Conservation (phyloP, 2,888 invertebrate species). For the Panzeria rudis region DNA sequence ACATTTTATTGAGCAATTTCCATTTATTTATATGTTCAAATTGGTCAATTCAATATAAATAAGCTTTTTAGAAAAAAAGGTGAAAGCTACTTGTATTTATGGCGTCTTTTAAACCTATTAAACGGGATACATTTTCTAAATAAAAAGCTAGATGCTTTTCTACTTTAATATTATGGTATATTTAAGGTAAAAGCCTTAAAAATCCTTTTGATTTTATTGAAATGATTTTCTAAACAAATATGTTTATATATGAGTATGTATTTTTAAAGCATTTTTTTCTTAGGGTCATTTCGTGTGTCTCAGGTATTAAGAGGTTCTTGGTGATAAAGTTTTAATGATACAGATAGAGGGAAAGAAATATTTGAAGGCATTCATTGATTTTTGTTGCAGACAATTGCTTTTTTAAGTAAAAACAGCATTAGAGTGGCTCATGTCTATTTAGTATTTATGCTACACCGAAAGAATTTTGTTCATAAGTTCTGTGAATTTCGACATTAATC, state of each 20-base stretch:
- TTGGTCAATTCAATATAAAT: constrained; percentile 56
- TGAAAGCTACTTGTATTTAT: neutral
- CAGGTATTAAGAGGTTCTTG: neutral
- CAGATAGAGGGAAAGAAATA: too few species aligned
- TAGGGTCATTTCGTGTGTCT: neutral
- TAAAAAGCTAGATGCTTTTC: neutral
- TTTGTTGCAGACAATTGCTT: too few species aligned
- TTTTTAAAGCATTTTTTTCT: neutral
- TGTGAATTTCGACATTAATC: too few species aligned
- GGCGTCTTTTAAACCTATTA: constrained; percentile 28
- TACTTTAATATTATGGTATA: neutral
- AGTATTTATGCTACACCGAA: too few species aligned
- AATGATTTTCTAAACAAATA: neutral
- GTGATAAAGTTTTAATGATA: neutral
- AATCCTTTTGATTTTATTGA: neutral
- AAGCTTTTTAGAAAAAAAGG: constrained; percentile 28
- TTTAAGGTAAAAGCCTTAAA: neutral
- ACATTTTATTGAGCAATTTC: constrained; percentile 48
- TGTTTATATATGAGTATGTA: neutral
- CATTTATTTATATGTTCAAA: constrained; percentile 25
- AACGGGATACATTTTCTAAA: neutral
- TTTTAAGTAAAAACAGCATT: too few species aligned
- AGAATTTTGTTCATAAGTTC: too few species aligned
- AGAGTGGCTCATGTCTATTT: too few species aligned
- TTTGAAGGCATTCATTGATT: too few species aligned